A percentile compares a stretch with the other conserved stretches of the same genome.
Conservation (phyloP, 2,888 invertebrate species). For the Lasioglossum lativentre region DNA sequence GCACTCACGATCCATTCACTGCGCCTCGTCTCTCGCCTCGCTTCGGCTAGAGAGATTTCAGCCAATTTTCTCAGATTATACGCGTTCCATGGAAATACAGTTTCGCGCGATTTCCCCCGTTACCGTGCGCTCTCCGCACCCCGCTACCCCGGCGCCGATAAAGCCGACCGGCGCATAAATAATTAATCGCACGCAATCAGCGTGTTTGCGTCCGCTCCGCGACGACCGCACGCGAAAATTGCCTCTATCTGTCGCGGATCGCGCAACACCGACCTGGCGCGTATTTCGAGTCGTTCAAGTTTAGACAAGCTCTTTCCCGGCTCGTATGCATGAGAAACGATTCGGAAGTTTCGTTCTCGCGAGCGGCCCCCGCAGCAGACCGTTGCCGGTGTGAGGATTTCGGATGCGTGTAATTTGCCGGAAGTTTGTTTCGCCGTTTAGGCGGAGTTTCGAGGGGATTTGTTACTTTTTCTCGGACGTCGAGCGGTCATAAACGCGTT, state of each 20-base stretch:
- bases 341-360: background rate
- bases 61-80: slow-evolving; percentile 46
- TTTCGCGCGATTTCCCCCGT: slow-evolving; percentile 30
- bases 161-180: slow-evolving; percentile 55
- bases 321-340: slow-evolving; percentile 3
- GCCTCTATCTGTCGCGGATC: slow-evolving; percentile 57
- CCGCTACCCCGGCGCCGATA: slow-evolving; percentile 33
- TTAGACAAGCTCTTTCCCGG: slow-evolving; percentile 13
- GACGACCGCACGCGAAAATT: slow-evolving; percentile 52
- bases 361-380: background rate
- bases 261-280: slow-evolving; percentile 32
- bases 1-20: slow-evolving; percentile 53
- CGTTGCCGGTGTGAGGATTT: background rate
- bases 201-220: slow-evolving; percentile 53
- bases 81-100: slow-evolving; percentile 44
- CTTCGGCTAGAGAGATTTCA: background rate
- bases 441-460: slow-evolving; percentile 7
- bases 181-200: slow-evolving; percentile 65
- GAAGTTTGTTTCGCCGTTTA: slow-evolving; percentile 39
- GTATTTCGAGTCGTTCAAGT: slow-evolving; percentile 44
- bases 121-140: slow-evolving; percentile 15
- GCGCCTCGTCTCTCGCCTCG: slow-evolving; percentile 17
- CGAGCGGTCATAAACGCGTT: background rate
- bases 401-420: slow-evolving; percentile 13
- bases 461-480: background rate